phyloP scores from a whole-genome alignment of 2,113 vertebrate genomes.

The Hemibates koningsi region DNA sequence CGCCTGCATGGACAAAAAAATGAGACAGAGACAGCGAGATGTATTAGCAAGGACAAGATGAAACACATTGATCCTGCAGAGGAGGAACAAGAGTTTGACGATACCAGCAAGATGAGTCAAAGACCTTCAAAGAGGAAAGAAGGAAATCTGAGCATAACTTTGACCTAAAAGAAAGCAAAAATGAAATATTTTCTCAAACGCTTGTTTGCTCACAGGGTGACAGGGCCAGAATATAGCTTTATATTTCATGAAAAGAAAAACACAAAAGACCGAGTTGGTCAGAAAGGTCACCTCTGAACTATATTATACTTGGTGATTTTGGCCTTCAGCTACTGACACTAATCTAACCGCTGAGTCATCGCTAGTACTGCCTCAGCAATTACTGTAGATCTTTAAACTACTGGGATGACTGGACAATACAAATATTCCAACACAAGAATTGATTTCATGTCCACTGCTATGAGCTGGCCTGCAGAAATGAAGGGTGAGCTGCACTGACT shows the following conservation, averaged over 20 bases:
- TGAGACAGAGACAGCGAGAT: not conserved
- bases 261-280: not conserved
- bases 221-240: not conserved
- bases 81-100: not conserved
- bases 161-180: not conserved
- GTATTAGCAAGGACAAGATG: not conserved
- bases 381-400: not conserved
- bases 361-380: constrained; percentile 10
- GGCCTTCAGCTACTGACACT: not conserved
- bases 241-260: not conserved
- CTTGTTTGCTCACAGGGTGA: not conserved
- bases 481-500: not conserved
- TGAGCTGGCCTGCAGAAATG: constrained; percentile 12
- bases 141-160: not conserved
- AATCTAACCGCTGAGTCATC: constrained; percentile 27
- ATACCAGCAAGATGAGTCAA: not conserved
- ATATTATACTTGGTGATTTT: not conserved
- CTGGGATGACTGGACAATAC: not conserved
- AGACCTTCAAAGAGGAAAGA: not conserved
- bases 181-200: not conserved
- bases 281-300: not conserved
- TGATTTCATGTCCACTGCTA: constrained; percentile 20
- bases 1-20: constrained; percentile 62
- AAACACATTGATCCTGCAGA: not conserved
- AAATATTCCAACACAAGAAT: constrained; percentile 17